Evolutionary conservation across 2,888 invertebrate species (phyloP).

Genomic region (Agrochola lota): DNA sequence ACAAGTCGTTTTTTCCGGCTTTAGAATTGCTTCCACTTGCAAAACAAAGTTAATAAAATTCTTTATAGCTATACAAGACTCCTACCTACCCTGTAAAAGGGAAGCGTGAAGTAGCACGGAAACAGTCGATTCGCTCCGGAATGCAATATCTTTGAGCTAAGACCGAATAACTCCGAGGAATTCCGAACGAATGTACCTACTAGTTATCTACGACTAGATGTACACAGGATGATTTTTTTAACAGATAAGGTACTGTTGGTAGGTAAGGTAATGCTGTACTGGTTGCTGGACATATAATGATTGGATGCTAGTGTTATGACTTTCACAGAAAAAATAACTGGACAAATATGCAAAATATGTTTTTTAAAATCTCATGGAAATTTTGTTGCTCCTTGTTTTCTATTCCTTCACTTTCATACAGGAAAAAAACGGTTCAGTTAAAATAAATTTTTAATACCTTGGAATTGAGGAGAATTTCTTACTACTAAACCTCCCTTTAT

Average conservation of each 20-base stretch:
- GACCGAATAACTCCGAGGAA: conserved; percentile 51
- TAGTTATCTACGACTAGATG: conserved; percentile 8
- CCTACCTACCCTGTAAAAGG: neutral
- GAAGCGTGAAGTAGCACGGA: conserved; percentile 11
- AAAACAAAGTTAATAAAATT: conserved; percentile 15
- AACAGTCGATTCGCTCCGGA: conserved; percentile 46
- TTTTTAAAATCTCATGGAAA: neutral
- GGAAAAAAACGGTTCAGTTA: neutral
- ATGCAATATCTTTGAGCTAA: conserved; percentile 57
- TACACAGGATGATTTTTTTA: neutral
- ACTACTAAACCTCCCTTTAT: neutral
- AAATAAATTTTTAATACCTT: neutral
- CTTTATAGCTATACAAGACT: neutral
- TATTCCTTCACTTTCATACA: neutral
- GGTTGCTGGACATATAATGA: neutral
- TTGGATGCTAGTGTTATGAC: no score
- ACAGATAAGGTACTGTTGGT: neutral
- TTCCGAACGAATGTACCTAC: conserved; percentile 29
- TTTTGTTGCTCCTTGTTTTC: neutral
- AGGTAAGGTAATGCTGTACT: no score
- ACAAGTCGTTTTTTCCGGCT: no score
- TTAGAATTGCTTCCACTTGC: neutral
- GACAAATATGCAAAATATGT: neutral
- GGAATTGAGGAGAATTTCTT: neutral
- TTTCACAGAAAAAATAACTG: neutral